A percentile compares a stretch with the other conserved stretches of the same genome.
Conservation (phyloP, 2,888 invertebrate species). For the Pollenia angustigena region DNA sequence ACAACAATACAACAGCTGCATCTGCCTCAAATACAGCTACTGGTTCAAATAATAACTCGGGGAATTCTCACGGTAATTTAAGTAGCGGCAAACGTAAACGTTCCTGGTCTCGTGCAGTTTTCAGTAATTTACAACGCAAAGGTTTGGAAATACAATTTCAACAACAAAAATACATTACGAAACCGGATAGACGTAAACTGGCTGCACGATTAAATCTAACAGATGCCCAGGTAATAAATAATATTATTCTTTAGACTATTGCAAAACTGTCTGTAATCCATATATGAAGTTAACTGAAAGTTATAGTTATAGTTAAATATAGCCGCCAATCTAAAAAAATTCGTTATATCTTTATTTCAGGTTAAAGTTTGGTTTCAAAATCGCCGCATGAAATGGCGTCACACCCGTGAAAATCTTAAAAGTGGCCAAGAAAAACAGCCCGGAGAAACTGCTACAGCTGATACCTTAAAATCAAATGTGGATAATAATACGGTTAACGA, state of each 20-base stretch:
- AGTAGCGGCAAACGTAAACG: conserved; percentile 89
- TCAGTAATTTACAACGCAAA: conserved; percentile 97
- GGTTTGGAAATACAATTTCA: conserved; percentile 96
- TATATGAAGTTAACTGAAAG: no score
- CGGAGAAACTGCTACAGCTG: not conserved
- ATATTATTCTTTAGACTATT: conserved; percentile 34
- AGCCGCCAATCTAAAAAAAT: not conserved
- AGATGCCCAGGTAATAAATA: conserved; percentile 91
- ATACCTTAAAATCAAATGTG: conserved; percentile 34
- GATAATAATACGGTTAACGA: conserved; percentile 46
- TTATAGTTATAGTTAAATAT: no score
- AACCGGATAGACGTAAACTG: conserved; percentile 95
- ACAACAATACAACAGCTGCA: not conserved
- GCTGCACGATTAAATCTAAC: conserved; percentile 96
- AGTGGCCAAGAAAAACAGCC: conserved; percentile 82
- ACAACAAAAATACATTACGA: conserved; percentile 97
- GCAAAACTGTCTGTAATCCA: not conserved
- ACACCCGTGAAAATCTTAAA: conserved; percentile 88
- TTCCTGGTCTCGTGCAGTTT: conserved; percentile 97
- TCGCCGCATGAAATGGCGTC: conserved; percentile 95
- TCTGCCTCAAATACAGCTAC: conserved; percentile 66
- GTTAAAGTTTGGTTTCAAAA: conserved; percentile 97
- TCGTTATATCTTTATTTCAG: conserved; percentile 83
- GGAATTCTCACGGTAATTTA: conserved; percentile 30
- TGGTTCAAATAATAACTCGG: conserved; percentile 15